These are phyloP conservation scores for Falcaria lacertinaria DNA, from an alignment of 2,888 invertebrate species.

Conservation along the genomic window DNA sequence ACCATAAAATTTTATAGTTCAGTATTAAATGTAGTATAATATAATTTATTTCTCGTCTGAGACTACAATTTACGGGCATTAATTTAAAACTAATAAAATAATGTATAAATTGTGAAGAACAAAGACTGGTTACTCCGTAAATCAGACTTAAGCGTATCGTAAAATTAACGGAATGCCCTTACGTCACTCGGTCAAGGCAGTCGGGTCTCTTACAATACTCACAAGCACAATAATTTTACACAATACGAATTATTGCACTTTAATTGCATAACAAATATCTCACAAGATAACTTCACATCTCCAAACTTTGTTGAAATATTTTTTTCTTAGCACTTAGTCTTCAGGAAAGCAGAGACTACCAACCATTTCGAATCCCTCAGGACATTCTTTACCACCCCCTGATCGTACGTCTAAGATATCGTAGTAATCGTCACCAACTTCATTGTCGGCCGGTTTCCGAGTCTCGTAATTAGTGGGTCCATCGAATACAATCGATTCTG, in stretches of 20 bases:
- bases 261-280: too few species aligned
- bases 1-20: too few species aligned
- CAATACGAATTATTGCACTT: too few species aligned
- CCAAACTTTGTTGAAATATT: too few species aligned
- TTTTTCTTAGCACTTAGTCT: constrained; percentile 17
- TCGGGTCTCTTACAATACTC: neutral
- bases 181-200: neutral
- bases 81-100: too few species aligned
- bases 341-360: constrained; percentile 29
- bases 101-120: too few species aligned
- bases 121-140: neutral
- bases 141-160: too few species aligned
- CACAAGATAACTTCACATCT: too few species aligned
- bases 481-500: constrained; percentile 47
- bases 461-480: constrained; percentile 48
- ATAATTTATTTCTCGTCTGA: too few species aligned
- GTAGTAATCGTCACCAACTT: constrained; percentile 30
- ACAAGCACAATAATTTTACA: neutral
- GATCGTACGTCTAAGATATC: constrained; percentile 25
- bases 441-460: constrained; percentile 16
- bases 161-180: neutral
- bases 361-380: constrained; percentile 22
- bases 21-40: too few species aligned
- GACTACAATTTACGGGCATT: too few species aligned
- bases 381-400: constrained; percentile 20